Evolutionary conservation across 2,113 vertebrate genomes (phyloP).

Genomic region (Crotalus horridus): DNA sequence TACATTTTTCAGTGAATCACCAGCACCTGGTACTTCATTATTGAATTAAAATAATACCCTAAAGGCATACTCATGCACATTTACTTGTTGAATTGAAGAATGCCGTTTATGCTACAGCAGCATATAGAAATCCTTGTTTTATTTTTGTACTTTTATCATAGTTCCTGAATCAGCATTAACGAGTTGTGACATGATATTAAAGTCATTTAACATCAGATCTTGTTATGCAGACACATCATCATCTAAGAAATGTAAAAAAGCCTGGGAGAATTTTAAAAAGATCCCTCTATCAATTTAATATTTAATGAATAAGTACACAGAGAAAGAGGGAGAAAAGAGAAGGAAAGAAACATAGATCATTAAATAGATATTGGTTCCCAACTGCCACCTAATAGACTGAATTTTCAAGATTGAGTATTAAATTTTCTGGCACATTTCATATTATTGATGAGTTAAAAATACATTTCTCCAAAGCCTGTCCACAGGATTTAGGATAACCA

Average conservation of each 20-base stretch:
- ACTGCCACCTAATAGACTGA: not conserved
- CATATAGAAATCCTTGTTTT: not conserved
- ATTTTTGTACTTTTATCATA: not conserved
- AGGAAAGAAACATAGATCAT: not conserved
- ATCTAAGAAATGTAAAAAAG: not conserved
- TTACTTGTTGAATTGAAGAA: not conserved
- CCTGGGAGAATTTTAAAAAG: not conserved
- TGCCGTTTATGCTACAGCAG: not conserved
- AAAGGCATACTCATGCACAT: not conserved
- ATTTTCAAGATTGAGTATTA: not conserved
- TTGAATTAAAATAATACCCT: conserved; percentile 22
- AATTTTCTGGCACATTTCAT: not conserved
- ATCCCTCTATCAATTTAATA: not conserved
- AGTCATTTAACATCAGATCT: not conserved
- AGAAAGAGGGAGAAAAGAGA: not conserved
- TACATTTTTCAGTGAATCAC: conserved; percentile 64
- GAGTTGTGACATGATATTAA: not conserved
- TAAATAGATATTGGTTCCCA: not conserved
- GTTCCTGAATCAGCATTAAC: not conserved
- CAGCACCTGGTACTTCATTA: conserved; percentile 56
- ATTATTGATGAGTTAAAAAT: not conserved
- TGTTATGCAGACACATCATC: not conserved
- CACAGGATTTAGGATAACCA: not conserved
- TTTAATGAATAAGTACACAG: not conserved
- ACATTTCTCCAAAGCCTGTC: not conserved